Base-by-base conservation (phyloP, 2,797 vertebrate species). In the Triplophysa yarkandensis region DNA sequence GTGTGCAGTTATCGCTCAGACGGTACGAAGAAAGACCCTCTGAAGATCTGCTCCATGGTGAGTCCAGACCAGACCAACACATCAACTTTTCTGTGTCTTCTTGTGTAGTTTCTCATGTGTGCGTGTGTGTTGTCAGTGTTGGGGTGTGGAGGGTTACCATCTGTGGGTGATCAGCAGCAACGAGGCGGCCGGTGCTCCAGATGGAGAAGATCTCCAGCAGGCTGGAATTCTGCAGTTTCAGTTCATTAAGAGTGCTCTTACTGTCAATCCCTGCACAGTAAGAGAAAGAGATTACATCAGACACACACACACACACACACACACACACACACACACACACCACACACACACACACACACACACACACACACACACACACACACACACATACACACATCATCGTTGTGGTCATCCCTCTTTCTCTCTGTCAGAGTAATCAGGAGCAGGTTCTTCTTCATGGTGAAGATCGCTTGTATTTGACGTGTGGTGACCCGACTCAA, bases 211-310 rank as follows among this genome's bases (percentile, higher is more conserved):
- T 75, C 89, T 89, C 77, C 81, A 81, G 61, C 93, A 92, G 9
- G 90, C 92, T 17, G 93, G 94, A 74, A 96, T 99, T 81, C 91
- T 99, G 79, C 95, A 98, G 50, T 98, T 99, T 84, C 95, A 98
- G 83, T 98, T 99, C 86, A 97, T 99, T 82, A 99, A 98, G 89
- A 98, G 97, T 61, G 95, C 95, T n/a, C 95, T 99, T 87, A 97
- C 97, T 1, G 94, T 97, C 83, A 99, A 98, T 83, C 96, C 97
- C 52, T 99, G 97, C 90, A 99, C 96, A 91, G 97, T 99, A 91
- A 90, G 95, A 50, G 25, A 55, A 4, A 28, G 11, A 28, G 25
- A 44, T 9, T 30, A 21, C 8, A 87, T 60, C 67, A n/a, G n/a
- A 6, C 16, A 36, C 46, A 1, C 14, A 7, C 19, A 36, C 43